Evolutionary conservation across 2,797 vertebrate species (phyloP).

Genomic region (Hipposideros larvatus): DNA sequence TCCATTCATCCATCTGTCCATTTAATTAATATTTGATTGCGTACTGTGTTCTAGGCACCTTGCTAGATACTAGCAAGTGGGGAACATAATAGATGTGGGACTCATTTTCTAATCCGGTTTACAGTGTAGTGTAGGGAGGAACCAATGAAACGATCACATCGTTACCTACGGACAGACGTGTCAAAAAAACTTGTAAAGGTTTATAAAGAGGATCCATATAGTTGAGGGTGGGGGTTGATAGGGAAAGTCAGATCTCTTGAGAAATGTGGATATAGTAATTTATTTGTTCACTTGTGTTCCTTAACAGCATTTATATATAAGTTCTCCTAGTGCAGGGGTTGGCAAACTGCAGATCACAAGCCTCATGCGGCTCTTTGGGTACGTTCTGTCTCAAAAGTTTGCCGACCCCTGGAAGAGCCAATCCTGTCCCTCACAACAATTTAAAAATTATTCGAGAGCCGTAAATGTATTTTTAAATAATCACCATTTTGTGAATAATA

Average conservation of each 20-base stretch:
- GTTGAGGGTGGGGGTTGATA: not conserved
- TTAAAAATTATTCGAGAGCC: too few species aligned
- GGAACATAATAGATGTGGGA: not conserved
- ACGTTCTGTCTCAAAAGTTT: too few species aligned
- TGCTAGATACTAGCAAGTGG: not conserved
- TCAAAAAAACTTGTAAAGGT: not conserved
- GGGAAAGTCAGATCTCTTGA: not conserved
- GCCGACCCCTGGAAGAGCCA: too few species aligned
- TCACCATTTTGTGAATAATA: too few species aligned
- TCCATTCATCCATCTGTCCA: not conserved
- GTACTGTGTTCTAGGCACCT: not conserved
- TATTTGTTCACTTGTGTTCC: not conserved
- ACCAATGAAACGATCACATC: not conserved
- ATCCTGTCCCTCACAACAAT: too few species aligned
- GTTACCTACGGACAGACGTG: not conserved
- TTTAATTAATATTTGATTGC: not conserved
- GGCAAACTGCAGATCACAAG: too few species aligned
- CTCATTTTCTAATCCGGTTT: not conserved
- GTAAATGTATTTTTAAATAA: too few species aligned
- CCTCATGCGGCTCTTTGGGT: too few species aligned
- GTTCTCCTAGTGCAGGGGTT: not conserved
- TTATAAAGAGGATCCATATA: too few species aligned
- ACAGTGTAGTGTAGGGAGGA: not conserved
- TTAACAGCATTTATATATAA: not conserved
- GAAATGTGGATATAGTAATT: not conserved